These are phyloP conservation scores for Spongia lamella DNA, from an alignment of 37 sponge, comb jelly and placozoan genomes.

Conservation along the genomic window DNA sequence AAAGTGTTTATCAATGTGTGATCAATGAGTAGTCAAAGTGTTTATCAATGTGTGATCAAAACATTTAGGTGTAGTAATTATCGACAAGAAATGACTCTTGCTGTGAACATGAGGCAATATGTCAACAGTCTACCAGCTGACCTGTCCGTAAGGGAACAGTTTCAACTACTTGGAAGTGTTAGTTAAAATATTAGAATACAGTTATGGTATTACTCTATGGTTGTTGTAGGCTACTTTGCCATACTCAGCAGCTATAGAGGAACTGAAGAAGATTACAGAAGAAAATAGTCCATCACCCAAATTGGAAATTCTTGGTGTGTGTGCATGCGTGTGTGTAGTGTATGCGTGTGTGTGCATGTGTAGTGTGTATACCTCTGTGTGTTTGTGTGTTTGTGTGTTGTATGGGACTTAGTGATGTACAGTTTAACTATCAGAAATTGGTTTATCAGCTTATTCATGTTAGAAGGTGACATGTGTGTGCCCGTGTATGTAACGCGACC, in stretches of 20 bases:
- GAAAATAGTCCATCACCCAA: conserved; percentile 55
- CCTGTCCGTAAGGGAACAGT: conserved; percentile 62
- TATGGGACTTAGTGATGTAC: too few relatives aligned
- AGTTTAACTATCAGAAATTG: too few relatives aligned
- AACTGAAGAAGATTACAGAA: conserved; percentile 25
- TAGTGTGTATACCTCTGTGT: too few relatives aligned
- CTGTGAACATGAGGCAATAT: conserved; percentile 65
- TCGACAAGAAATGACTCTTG: conserved; percentile 51
- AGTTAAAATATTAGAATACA: conserved; percentile 6
- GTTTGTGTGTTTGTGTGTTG: too few relatives aligned
- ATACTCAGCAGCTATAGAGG: conserved; percentile 50
- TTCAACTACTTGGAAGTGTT: conserved; percentile 63
- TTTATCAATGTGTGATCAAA: too few relatives aligned
- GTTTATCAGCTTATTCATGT: too few relatives aligned
- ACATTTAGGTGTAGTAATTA: conserved; percentile 70
- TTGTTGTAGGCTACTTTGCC: conserved; percentile 50
- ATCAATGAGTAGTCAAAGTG: background rate
- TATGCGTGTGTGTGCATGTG: too few relatives aligned
- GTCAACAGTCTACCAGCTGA: conserved; percentile 63
- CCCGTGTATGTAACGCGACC: too few relatives aligned
- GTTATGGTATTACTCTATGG: too few relatives aligned
- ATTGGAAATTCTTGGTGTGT: conserved; percentile 41
- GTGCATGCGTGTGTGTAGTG: too few relatives aligned
- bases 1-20: background rate
- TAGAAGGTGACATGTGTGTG: too few relatives aligned